phyloP scores from a whole-genome alignment of 2,113 vertebrate genomes.

The Panthera tigris region DNA sequence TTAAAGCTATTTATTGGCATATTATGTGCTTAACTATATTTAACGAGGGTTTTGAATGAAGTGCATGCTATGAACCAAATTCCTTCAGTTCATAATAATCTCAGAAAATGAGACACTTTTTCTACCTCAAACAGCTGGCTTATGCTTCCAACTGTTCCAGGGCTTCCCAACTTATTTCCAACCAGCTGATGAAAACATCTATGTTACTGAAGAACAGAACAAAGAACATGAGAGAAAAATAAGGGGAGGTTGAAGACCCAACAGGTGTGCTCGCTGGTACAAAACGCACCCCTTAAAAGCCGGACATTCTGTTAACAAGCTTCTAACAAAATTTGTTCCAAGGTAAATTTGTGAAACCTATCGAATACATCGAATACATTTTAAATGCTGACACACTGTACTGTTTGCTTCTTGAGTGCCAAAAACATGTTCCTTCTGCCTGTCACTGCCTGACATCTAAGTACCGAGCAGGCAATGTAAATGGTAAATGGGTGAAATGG shows the following conservation, averaged over 20 bases:
- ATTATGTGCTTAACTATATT: not conserved
- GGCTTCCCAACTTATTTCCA: not conserved
- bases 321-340: not conserved
- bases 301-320: not conserved
- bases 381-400: not conserved
- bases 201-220: not conserved
- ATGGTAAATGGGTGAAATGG: not conserved
- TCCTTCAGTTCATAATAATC: conserved; percentile 18
- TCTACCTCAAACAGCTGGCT: not conserved
- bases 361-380: not conserved
- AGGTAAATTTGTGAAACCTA: not conserved
- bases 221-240: conserved; percentile 7
- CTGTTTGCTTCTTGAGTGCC: not conserved
- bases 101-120: conserved; percentile 14
- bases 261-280: not conserved
- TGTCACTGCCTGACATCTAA: not conserved
- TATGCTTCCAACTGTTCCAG: not conserved
- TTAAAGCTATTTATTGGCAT: conserved; percentile 2
- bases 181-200: not conserved
- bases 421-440: not conserved
- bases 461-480: not conserved
- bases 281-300: not conserved
- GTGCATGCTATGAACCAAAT: conserved; percentile 16
- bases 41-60: not conserved
- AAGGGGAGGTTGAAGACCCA: not conserved